Base-by-base conservation (phyloP, 1,140 invertebrate species). In the Elysia chlorotica region DNA sequence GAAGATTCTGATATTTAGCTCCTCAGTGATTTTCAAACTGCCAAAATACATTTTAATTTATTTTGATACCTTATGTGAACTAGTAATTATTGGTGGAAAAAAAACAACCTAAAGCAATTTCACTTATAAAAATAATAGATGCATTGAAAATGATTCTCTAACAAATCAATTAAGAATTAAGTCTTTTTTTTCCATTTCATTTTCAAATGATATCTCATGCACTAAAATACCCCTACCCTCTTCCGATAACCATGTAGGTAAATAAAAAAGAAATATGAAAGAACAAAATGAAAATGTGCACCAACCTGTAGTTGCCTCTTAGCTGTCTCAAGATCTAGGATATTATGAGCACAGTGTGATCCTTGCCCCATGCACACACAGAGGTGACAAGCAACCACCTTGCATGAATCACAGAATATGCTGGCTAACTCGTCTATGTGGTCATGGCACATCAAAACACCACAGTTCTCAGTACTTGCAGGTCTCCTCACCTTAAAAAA, bases 341-440 rank as follows among this genome's bases (percentile, higher is more conserved):
- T 82, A 67, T 80, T 80, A 67, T 86, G 84, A 37, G 79, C 79
- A n/a, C 79, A 74, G 74, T 86, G 84, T 74, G 78, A 79, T 2
- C 84, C 84, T 21, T 79, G 69, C 10, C 80, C 84, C 62, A 84
- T 81, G 77, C 84, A 86, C 23, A 86, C 79, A 80, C 96, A 98
- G 72, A 92, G 87, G 65, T 92, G 91, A 88, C 96, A 98, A 57
- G 95, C 94, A 75, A 95, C 91, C 53, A 92, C 88, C 86, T 96
- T 93, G 88, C 96, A 98, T 56, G 92, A 91, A 83, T 94, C 93
- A 88, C 96, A 98, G 84, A 94, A 97, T 83, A 96, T 92, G 65
- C 92, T 91, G 19, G 95, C 89, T 1, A 90, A 89, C 81, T 96
- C 94, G 19, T 91, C 91, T 14, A 85, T 86, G 87, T 97, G 96